Evolutionary conservation across 2,113 vertebrate genomes (phyloP), one percentile per base, ranked within the genome.

Genomic region (Gopherus flavomarginatus): DNA sequence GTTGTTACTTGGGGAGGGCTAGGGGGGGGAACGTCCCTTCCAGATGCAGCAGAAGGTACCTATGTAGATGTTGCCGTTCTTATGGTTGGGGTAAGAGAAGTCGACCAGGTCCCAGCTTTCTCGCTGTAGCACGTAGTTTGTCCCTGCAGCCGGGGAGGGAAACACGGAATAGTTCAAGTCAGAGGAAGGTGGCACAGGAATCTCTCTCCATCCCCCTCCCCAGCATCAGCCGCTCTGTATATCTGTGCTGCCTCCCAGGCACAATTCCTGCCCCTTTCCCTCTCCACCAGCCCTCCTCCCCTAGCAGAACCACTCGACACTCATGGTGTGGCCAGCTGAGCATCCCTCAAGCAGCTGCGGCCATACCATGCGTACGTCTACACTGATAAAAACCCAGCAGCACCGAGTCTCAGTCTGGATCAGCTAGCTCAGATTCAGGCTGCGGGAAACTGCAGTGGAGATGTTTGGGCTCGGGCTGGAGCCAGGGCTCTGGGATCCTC

Each of bases 61-160:
- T 85, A 98, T 97, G 44, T 98, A 98, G 90, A 85, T 96, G 79
- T 98, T 97, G 79, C 97, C 96, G 0, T 89, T 97, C 90, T 54
- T 96, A 65, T 47, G 11, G 42, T 97, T 97, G 65, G 97, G 97
- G 78, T 97, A 98, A 57, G 97, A 97, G 52, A 96, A 98, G 31
- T 98, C 98, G 0, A 96, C 81, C 53, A 98, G 97, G 49, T 98
- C 98, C 98, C 98, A 98, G 57, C 85, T 95, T 27, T 97, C 98
- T 91, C 98, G 81, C 89, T 98, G 97, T 69, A 98, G 95, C 95
- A 98, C 89, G 81, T 98, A 98, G 87, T 96, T 94, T 0, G 98
- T 98, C 11, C 98, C 98, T 98, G 86, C 8, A n/a, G 31, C 2
- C 5, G n/a, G 14, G 52, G 12, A 4, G 31, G 6, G 22, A 11